These are phyloP conservation scores for Microplitis mediator DNA, from an alignment of 1,140 invertebrate genomes.

Conservation along the genomic window DNA sequence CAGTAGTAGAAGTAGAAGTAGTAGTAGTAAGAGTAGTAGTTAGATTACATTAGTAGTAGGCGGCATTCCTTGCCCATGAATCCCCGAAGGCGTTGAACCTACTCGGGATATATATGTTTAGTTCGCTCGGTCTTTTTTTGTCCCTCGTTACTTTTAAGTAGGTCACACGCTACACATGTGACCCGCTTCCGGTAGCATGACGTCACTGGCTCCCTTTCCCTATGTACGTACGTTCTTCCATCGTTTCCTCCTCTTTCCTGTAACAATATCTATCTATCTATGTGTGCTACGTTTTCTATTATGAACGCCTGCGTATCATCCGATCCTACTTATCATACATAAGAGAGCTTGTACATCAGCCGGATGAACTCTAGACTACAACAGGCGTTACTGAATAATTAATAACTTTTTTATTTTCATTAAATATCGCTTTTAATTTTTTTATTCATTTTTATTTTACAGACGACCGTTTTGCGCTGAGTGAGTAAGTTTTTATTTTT, in stretches of 20 bases:
- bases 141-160: slow-evolving; percentile 23
- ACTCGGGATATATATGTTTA: slow-evolving; percentile 15
- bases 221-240: neutral
- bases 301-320: neutral
- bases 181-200: slow-evolving; percentile 43
- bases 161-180: slow-evolving; percentile 33
- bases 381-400: neutral
- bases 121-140: slow-evolving; percentile 23
- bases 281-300: neutral
- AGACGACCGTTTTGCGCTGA: too few relatives aligned
- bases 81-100: too few relatives aligned
- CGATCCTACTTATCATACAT: neutral
- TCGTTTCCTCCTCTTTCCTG: neutral
- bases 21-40: neutral
- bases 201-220: slow-evolving; percentile 31
- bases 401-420: too few relatives aligned
- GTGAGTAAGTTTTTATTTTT: too few relatives aligned
- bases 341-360: neutral
- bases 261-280: neutral
- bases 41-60: neutral
- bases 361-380: too few relatives aligned
- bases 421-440: too few relatives aligned
- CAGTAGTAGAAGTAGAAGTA: slow-evolving; percentile 6
- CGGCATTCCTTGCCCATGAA: neutral
- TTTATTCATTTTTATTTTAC: too few relatives aligned